These are phyloP conservation scores for Sesamia nonagrioides DNA, from an alignment of 1,140 invertebrate genomes.

Conservation along the genomic window DNA sequence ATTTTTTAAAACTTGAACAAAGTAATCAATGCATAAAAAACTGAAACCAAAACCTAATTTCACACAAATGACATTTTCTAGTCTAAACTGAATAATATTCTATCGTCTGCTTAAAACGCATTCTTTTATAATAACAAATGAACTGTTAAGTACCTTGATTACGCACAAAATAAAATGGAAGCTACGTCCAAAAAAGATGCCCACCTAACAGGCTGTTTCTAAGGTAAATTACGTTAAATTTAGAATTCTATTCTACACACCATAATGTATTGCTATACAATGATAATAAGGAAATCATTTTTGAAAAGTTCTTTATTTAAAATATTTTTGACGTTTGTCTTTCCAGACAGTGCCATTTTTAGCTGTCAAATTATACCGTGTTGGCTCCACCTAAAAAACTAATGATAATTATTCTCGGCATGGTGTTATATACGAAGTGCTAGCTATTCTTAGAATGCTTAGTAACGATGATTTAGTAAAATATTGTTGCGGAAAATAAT, in stretches of 20 bases:
- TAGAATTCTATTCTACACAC: not conserved
- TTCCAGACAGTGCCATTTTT: not conserved
- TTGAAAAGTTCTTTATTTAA: not conserved
- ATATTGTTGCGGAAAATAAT: not conserved
- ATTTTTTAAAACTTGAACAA: not conserved
- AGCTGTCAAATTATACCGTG: constrained; percentile 8
- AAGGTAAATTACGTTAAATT: not conserved
- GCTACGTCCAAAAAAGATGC: constrained; percentile 16
- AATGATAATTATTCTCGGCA: constrained; percentile 1
- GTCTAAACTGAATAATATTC: too few relatives aligned
- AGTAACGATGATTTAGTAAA: not conserved
- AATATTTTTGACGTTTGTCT: constrained; percentile 14
- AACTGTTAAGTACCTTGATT: not conserved
- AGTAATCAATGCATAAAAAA: not conserved
- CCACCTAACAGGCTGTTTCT: constrained; percentile 11
- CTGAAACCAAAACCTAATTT: not conserved
- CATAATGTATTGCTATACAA: not conserved
- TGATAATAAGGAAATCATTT: not conserved
- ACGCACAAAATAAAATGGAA: constrained; percentile 17
- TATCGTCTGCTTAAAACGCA: not conserved
- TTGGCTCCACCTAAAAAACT: not conserved
- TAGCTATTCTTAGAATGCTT: not conserved
- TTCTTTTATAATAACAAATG: not conserved
- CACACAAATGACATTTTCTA: too few relatives aligned
- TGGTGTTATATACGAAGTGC: not conserved